These are phyloP conservation scores for Laspeyria flexula DNA, from an alignment of 2,888 invertebrate genomes.

Conservation along the genomic window DNA sequence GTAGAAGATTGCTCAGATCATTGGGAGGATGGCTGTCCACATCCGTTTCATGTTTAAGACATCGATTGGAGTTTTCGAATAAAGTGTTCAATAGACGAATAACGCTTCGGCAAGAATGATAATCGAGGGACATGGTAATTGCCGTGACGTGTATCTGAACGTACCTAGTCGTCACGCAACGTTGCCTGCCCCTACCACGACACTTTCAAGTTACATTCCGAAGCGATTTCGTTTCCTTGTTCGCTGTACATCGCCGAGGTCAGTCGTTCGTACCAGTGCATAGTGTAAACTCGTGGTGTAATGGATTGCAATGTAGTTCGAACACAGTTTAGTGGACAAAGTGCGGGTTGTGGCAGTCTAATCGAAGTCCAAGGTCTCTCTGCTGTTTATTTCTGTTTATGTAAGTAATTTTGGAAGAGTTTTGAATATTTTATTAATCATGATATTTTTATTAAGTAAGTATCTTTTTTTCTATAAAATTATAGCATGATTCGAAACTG, in stretches of 20 bases:
- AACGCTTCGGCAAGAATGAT: conserved; percentile 62
- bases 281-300: conserved; percentile 59
- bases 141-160: conserved; percentile 65
- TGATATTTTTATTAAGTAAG: conserved; percentile 12
- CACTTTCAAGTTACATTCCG: conserved; percentile 57
- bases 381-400: conserved; percentile 63
- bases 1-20: background rate
- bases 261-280: conserved; percentile 49
- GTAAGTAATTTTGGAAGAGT: conserved; percentile 54
- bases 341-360: conserved; percentile 56
- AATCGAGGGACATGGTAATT: conserved; percentile 72
- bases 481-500: no score
- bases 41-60: background rate
- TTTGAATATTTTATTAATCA: conserved; percentile 29
- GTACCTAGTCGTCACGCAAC: conserved; percentile 74
- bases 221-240: conserved; percentile 49
- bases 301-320: conserved; percentile 58
- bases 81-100: conserved; percentile 51
- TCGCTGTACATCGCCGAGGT: conserved; percentile 50
- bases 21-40: background rate
- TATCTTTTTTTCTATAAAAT: background rate
- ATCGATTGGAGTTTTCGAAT: conserved; percentile 26
- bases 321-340: conserved; percentile 54
- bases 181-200: conserved; percentile 72
- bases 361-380: conserved; percentile 75